Base-by-base conservation (phyloP, 2,797 vertebrate species). In the Sylvia borin region DNA sequence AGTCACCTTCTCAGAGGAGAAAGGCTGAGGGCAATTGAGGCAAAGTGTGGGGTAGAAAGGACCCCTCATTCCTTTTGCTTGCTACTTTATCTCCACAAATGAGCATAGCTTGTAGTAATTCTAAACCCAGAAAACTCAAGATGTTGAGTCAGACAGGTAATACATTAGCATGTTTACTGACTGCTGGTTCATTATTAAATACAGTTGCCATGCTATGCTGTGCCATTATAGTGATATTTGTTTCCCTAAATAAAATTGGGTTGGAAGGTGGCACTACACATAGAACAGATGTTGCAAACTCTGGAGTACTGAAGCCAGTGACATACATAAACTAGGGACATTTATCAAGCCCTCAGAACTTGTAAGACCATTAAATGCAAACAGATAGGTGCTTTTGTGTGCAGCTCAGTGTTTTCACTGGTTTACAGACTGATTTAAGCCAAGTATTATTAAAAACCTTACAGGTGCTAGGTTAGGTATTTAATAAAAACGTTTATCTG, bases 401-500 rank as follows among this genome's bases (percentile, higher is more conserved):
- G 81, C 80, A 90, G 83, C 92, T 91, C 77, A 83, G 27, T 84
- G 72, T 90, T 83, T 92, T 95, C 72, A 93, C 83, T 66, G 74
- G 89, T 94, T 92, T 97, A 96, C 90, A 97, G 90, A 96, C 45
- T 68, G 78, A 79, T 75, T 87, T 85, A 91, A 97, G 82, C 92
- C 85, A 92, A 93, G 26, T 84, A 64, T 75, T 91, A 72, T 93
- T 90, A 96, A 96, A 97, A 97, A 96, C 62, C 60, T 92, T 79
- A 91, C 48, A 88, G 80, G 83, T 95, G 93, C 85, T 82, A 72
- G 78, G 61, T 92, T 89, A 93, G 86, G 88, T 71, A 95, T 84
- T 93, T 74, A 90, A 93, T 92, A 97, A 94, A 97, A 97, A 94
- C 90, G 76, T 90, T 65, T 88, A 93, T 91, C 84, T 97, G 97